Base-by-base conservation (phyloP, 2,797 vertebrate species). In the Lacerta agilis region DNA sequence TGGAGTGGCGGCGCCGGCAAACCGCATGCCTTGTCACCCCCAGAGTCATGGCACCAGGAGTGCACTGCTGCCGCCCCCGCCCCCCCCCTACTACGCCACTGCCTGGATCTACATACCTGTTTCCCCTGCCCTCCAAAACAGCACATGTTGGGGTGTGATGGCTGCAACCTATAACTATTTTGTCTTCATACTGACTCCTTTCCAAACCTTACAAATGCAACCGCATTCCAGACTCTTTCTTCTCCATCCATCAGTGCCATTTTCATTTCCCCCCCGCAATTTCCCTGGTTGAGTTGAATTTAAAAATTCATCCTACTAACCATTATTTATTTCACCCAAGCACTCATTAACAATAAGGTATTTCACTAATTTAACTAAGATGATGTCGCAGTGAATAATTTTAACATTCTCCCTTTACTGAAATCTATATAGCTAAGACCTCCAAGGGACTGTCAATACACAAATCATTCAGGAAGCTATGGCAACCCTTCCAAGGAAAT, bases 401-500 rank as follows among this genome's bases (percentile, higher is more conserved):
- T 84, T 55, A 82, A 78, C 6, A 3, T 20, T 41, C 20, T 55
- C 38, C 36, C 55, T 27, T 73, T 72, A 69, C 64, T 43, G 41
- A 49, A 8, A 36, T 49, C 82, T 49, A 66, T 23, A 29, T 27
- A 69, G n/a, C 36, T 20, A 78, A 33, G 45, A 13, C 27, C 6
- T 72, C 78, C 85, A 58, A 86, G 23, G 6, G 82, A 45, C 4
- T 77, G 10, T 71, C 0, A 2, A 0, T 0, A 8, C 9, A 61
- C 69, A 89, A 73, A 82, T 41, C 67, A 5, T 67, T 64, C 5
- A 89, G 36, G 45, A 45, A 85, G 20, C 15, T 0, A 7, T 6
- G 61, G 38, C 38, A 81, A 90, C 80, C 85, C 29, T 58, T 15
- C 72, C 41, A 49, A 86, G 75, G 43, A 82, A 87, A 82, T 88